Conservation (phyloP, 2,888 invertebrate species). For the Tricholauxania praeusta region DNA sequence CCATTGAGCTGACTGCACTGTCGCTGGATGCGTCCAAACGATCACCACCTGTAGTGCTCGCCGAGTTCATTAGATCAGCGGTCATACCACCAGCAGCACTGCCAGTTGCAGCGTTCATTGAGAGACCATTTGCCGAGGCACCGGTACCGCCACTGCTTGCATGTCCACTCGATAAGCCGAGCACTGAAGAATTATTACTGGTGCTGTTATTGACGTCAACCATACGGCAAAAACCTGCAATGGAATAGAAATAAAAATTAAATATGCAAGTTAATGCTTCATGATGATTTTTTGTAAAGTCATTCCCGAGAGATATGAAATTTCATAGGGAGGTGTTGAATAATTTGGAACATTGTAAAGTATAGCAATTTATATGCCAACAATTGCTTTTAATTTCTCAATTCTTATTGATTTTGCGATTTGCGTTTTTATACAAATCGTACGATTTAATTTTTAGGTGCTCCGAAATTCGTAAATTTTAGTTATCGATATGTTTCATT, state of each 20-base stretch:
- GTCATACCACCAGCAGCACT: constrained; percentile 61
- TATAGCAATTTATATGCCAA: too few relatives aligned
- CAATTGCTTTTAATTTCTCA: too few relatives aligned
- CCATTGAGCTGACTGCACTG: constrained; percentile 94
- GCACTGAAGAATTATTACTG: constrained; percentile 66
- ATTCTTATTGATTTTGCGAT: too few relatives aligned
- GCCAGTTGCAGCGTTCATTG: constrained; percentile 48
- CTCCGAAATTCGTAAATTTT: too few relatives aligned
- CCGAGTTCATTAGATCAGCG: constrained; percentile 55
- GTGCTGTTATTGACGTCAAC: constrained; percentile 72
- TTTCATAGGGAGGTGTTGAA: not conserved
- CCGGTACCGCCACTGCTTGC: constrained; percentile 50
- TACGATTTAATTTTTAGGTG: too few relatives aligned
- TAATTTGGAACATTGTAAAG: not conserved
- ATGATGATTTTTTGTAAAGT: not conserved
- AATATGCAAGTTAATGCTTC: not conserved
- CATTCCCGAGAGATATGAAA: too few relatives aligned
- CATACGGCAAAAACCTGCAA: constrained; percentile 87
- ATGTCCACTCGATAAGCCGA: constrained; percentile 59
- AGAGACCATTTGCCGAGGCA: constrained; percentile 43
- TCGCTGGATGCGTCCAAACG: constrained; percentile 89
- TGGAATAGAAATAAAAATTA: constrained; percentile 29
- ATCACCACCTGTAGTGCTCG: constrained; percentile 67
- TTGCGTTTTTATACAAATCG: too few relatives aligned
- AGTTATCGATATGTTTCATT: too few relatives aligned